Percentiles rank a stretch among this genome's conserved stretches.
phyloP scores from a whole-genome alignment of 2,797 vertebrate species.

The Melopsittacus undulatus region DNA sequence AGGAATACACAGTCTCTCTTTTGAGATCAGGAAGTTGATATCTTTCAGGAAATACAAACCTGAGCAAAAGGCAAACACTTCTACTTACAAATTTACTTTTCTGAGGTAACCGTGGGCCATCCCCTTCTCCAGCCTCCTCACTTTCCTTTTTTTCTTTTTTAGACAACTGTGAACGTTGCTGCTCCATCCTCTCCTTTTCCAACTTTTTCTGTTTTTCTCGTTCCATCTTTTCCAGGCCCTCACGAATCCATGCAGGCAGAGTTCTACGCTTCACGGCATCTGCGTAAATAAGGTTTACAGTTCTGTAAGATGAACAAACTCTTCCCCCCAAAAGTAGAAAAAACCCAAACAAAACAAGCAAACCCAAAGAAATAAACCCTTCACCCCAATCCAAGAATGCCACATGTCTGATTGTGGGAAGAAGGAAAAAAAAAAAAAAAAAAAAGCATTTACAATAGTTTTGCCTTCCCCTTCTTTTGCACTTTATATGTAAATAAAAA shows the following conservation, averaged over 20 bases:
- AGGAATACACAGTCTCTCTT: neutral
- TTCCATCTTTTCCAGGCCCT: constrained; percentile 99
- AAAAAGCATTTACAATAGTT: neutral
- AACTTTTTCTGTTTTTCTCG: constrained; percentile 97
- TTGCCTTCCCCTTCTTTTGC: neutral
- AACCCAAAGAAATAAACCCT: neutral
- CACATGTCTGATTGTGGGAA: neutral
- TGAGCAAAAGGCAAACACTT: neutral
- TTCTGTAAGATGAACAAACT: neutral
- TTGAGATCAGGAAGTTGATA: neutral
- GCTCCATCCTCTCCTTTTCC: constrained; percentile 95
- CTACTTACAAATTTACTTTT: constrained; percentile 98
- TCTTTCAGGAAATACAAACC: constrained; percentile 5
- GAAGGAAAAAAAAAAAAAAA: neutral
- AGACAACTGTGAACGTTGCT: constrained; percentile 90
- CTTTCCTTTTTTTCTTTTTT: constrained; percentile 84
- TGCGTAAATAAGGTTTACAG: constrained; percentile 57
- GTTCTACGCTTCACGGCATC: constrained; percentile 97
- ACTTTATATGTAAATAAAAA: neutral
- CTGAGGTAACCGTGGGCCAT: constrained; percentile 90
- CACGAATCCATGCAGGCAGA: constrained; percentile 96
- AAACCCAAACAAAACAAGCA: neutral
- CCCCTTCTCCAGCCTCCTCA: constrained; percentile 83
- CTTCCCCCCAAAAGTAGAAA: neutral
- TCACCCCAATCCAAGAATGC: neutral